Conservation (phyloP, 2,113 vertebrate species). For the Ptyas mucosa region DNA sequence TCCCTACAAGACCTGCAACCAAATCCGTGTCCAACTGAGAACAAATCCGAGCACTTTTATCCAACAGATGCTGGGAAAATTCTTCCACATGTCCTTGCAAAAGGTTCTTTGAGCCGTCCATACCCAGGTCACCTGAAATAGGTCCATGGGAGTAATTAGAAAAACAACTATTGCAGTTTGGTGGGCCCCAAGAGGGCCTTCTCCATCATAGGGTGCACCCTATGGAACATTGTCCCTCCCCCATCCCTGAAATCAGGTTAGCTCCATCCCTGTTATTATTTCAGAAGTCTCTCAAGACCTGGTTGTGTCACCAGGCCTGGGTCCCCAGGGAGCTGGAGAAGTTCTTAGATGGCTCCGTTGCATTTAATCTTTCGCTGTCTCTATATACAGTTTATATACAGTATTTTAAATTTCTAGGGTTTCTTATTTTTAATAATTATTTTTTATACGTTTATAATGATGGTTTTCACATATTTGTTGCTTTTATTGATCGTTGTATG, state of each 20-base stretch:
- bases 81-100: not conserved
- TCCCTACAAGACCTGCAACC: not conserved
- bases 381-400: not conserved
- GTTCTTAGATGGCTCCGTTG: not conserved
- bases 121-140: not conserved
- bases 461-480: not conserved
- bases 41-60: not conserved
- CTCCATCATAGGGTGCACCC: not conserved
- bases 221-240: not conserved
- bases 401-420: not conserved
- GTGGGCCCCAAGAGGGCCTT: not conserved
- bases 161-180: not conserved
- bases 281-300: not conserved
- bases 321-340: not conserved
- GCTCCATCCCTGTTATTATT: not conserved
- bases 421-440: not conserved
- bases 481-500: not conserved
- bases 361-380: not conserved
- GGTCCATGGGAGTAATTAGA: not conserved
- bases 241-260: not conserved
- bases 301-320: not conserved
- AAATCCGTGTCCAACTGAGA: not conserved
- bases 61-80: not conserved
- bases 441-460: not conserved
- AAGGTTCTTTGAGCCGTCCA: not conserved